These are phyloP conservation scores for Triplophysa rosa DNA, from an alignment of 2,113 vertebrate species.

Conservation along the genomic window DNA sequence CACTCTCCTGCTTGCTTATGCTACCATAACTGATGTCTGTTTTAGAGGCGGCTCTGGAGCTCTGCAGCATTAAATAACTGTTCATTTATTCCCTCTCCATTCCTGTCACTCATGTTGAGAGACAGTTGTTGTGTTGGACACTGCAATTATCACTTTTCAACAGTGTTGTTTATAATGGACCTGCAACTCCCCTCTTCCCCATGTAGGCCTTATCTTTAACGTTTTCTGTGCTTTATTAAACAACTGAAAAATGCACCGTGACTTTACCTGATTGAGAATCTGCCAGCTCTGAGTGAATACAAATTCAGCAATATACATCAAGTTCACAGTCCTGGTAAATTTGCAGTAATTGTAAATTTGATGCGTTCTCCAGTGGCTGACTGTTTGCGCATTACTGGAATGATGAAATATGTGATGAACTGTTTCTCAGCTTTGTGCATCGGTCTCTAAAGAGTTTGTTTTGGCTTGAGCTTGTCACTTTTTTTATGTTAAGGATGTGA, in stretches of 20 bases:
- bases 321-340: background rate
- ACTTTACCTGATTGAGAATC: constrained; percentile 19
- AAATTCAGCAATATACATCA: background rate
- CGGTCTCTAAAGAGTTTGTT: constrained; percentile 8
- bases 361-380: constrained; percentile 24
- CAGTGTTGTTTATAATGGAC: constrained; percentile 23
- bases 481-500: background rate
- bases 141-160: constrained; percentile 27
- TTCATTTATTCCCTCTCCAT: constrained; percentile 51
- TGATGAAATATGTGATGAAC: constrained; percentile 26
- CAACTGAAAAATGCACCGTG: background rate
- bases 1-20: constrained; percentile 58
- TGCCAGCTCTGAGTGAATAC: background rate
- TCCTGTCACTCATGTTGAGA: constrained; percentile 49
- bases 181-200: background rate
- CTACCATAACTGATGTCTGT: constrained; percentile 58
- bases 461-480: constrained; percentile 7
- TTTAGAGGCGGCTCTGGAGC: constrained; percentile 49
- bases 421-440: background rate
- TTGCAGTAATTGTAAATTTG: constrained; percentile 27
- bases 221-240: constrained; percentile 16
- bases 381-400: constrained; percentile 15
- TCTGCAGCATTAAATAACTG: constrained; percentile 31
- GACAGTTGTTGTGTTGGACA: constrained; percentile 30
- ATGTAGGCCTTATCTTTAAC: constrained; percentile 23